Percentiles rank a stretch among this genome's conserved stretches.
These are phyloP conservation scores for Pollicipes pollicipes DNA, from an alignment of 1,140 invertebrate genomes.

Conservation along the genomic window DNA sequence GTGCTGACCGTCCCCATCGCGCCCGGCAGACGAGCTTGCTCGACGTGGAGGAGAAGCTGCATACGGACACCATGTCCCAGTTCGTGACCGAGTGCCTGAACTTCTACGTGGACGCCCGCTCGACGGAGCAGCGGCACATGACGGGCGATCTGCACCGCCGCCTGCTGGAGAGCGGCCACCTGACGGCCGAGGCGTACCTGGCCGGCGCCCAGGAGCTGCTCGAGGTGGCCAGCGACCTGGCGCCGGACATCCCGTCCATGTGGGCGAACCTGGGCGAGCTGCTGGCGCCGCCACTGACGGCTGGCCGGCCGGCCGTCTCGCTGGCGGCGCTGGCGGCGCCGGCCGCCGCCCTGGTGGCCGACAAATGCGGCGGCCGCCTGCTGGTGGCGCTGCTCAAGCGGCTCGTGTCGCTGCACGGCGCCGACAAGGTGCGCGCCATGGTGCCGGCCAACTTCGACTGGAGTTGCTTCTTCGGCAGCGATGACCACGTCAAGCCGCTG, in stretches of 20 bases:
- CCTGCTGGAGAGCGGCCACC: background rate
- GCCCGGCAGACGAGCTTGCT: background rate
- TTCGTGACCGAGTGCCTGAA: background rate
- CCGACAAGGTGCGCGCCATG: background rate
- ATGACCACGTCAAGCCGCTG: background rate
- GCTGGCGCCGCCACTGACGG: background rate
- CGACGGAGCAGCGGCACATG: background rate
- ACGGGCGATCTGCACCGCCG: background rate
- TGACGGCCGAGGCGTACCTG: background rate
- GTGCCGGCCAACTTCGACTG: background rate
- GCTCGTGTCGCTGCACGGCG: background rate
- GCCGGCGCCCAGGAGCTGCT: background rate
- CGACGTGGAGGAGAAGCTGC: background rate
- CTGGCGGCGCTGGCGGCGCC: background rate
- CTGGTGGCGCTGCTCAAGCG: background rate
- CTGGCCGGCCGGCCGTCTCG: background rate
- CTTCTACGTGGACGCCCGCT: background rate
- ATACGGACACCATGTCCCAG: background rate
- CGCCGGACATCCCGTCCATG: background rate
- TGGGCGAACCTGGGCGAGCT: background rate
- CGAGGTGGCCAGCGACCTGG: background rate
- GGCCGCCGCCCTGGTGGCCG: background rate
- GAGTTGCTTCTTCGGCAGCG: background rate
- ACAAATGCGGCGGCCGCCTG: background rate
- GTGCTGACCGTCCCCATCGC: no score